Base-by-base conservation (phyloP, 2,113 vertebrate genomes). In the Cavia porcellus region DNA sequence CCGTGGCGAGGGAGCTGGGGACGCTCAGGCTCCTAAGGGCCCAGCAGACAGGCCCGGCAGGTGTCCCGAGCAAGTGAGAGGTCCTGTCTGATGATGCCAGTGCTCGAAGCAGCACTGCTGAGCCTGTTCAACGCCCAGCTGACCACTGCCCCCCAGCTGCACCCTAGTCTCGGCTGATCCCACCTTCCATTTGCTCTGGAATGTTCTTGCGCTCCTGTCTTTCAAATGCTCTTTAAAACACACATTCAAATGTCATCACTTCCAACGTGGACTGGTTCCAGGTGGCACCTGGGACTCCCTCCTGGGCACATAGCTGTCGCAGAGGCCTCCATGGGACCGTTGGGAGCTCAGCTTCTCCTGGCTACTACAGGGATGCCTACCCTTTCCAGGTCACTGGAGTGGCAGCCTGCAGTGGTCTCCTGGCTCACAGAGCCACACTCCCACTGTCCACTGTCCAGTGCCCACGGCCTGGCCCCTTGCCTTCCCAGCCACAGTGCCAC, bases 31-130 rank as follows among this genome's bases (percentile, higher is more conserved):
- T 95, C 68, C 12, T 57, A 17, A 35, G 81, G 70, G 89, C 59
- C 79, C 81, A 14, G 0, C 70, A 24, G 81, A 38, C n/a, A 52
- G 42, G 66, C 57, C 5, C 15, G 66, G 72, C 22, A 5, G 7
- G 38, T 0, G 66, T 79, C 1, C 7, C 50, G 5, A 2, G 74
- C 57, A 89, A 85, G 72, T 32, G 7, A 13, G 2, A 11, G 0
- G 4, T 19, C 0, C 50, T 0, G 13, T 0, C 35, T 35, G 66
- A 19, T 3, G 0, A 0, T 0, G 5, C 22, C 72, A 14, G 83
- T 64, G 38, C 0, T 0, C 14, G 7, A 15, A 3, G 89, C 35
- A 32, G 14, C 42, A 9, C n/a, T 25, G 57, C 45, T 2, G 15
- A 35, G 45, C 79, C 10, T 8, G 35, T 9, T 75, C 35, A 17